These are phyloP conservation scores for Muntiacus reevesi DNA, from an alignment of 2,113 vertebrate genomes.

Conservation along the genomic window DNA sequence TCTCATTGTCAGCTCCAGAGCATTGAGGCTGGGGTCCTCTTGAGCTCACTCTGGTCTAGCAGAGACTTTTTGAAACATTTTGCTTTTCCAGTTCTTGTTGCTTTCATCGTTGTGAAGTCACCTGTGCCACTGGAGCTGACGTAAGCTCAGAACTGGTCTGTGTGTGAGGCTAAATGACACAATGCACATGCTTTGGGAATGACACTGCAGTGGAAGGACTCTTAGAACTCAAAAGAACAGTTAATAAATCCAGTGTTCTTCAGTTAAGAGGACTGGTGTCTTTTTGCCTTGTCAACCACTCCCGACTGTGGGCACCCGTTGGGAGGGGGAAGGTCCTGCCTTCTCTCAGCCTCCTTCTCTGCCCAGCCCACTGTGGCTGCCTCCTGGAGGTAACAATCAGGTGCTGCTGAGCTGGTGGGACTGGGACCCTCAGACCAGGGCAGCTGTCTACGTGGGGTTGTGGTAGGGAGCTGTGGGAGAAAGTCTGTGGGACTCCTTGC, in stretches of 20 bases:
- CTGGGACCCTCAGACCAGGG: no score
- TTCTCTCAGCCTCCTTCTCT: neutral
- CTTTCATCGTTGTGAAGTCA: neutral
- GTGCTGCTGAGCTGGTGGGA: neutral
- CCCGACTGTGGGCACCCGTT: neutral
- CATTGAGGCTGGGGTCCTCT: neutral
- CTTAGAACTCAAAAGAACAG: neutral
- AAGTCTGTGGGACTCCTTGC: neutral
- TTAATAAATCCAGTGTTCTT: slow-evolving; percentile 68
- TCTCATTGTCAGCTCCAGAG: neutral
- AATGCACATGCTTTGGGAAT: neutral
- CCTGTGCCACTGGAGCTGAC: neutral
- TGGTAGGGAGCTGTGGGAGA: neutral
- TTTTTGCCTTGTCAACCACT: slow-evolving; percentile 26
- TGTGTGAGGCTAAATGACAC: neutral
- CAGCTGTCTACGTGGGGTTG: no score
- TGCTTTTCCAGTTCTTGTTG: neutral
- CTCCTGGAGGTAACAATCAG: neutral
- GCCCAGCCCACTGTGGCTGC: neutral
- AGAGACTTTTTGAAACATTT: neutral
- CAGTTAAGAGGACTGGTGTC: neutral
- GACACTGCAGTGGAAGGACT: neutral
- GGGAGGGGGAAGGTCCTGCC: neutral
- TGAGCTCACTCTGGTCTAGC: neutral
- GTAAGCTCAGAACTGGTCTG: neutral